Base-by-base conservation (phyloP, 2,113 vertebrate species). In the rabbit (Oryctolagus cuniculus) region DNA sequence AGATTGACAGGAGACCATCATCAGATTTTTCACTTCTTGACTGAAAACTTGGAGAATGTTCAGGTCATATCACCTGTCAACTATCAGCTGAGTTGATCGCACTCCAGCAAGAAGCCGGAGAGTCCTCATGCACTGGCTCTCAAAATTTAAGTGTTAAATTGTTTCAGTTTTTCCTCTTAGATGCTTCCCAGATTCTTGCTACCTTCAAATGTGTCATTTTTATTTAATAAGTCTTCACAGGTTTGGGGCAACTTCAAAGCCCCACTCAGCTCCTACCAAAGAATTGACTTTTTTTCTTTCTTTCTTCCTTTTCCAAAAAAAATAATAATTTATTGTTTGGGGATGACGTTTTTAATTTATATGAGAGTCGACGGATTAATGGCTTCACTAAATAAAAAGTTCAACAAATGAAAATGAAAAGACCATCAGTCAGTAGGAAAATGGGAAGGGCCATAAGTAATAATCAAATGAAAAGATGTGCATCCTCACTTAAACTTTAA, bases 191-290 rank as follows among this genome's bases (percentile, higher is more conserved):
- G 67, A 73, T 29, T 86, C 16, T 21, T 51, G 19, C 44, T 8
- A 73, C 16, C n/a, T 66, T 83, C 49, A 38, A 78, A 64, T 84
- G 0, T 61, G 44, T 44, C 44, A 8, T 64, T 81, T 96, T 88
- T 75, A 72, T 92, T 96, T 81, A 77, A 21, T 80, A 80, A 94
- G 38, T 44, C 36, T 58, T 91, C 27, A 61, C 17, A 21, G 34
- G 13, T 78, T 82, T 85, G 38, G 11, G 25, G 92, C 10, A 15
- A 36, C 27, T 94, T 89, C 24, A 89, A 8, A 55, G 36, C 11
- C 10, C 44, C 17, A 64, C 36, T 95, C 6, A 67, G 17, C 8
- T 49, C 53, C 58, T 88, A 53, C 4, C 34, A 61, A 34, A 13
- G 17, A 58, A 58, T 19, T 17, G 19, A 17, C 15, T 5, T 58